Conservation (phyloP, 2,888 invertebrate genomes). For the Dione vanillae region DNA sequence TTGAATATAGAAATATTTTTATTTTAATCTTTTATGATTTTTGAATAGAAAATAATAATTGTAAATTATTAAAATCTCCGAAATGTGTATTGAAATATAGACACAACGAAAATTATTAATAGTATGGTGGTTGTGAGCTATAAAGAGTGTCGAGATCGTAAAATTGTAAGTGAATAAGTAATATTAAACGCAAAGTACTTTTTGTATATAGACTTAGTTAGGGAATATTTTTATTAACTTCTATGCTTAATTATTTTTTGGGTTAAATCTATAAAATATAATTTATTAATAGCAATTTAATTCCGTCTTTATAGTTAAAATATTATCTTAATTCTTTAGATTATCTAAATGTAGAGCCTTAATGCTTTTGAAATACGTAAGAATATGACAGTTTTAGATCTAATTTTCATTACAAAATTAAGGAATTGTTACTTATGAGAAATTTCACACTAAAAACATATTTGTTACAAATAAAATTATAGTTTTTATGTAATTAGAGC, state of each 20-base stretch:
- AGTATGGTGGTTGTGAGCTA: conserved; percentile 37
- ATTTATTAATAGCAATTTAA: conserved; percentile 18
- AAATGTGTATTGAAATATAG: not conserved
- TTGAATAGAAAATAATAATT: not conserved
- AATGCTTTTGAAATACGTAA: conserved; percentile 22
- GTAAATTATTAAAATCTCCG: not conserved
- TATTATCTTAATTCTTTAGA: conserved; percentile 13
- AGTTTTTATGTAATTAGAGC: not conserved
- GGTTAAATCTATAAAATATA: not conserved
- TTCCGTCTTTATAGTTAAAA: conserved; percentile 28
- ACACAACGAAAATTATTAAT: conserved; percentile 30
- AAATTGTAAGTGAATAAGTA: not conserved
- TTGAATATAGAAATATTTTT: not conserved
- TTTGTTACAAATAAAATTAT: conserved; percentile 8
- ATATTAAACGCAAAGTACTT: conserved; percentile 40
- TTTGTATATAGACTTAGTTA: conserved; percentile 3
- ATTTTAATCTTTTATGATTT: not conserved
- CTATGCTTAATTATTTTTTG: not conserved
- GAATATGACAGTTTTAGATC: conserved; percentile 6
- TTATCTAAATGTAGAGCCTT: conserved; percentile 15
- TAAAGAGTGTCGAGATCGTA: conserved; percentile 55
- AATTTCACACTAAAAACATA: conserved; percentile 6
- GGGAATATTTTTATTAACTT: conserved; percentile 5
- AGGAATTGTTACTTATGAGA: conserved; percentile 3
- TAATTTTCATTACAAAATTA: conserved; percentile 3